Conservation (phyloP, 35 echinoderm and acorn worm genomes). For the Strongylocentrotus purpuratus region DNA sequence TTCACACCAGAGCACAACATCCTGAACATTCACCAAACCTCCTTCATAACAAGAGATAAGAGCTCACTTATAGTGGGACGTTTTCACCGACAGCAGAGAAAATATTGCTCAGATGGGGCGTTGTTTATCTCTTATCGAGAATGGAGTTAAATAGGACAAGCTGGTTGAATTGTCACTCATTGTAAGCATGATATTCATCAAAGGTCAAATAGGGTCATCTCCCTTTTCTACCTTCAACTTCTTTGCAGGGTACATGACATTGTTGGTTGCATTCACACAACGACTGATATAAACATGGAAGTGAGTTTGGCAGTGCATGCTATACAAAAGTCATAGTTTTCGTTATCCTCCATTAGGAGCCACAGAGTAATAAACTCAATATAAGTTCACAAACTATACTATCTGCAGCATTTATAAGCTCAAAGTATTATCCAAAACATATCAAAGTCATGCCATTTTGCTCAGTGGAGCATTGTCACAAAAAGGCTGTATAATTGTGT, state of each 20-base stretch:
- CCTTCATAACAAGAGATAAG: neutral
- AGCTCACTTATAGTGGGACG: neutral
- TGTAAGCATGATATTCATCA: neutral
- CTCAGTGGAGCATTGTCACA: too few relatives aligned
- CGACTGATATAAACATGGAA: neutral
- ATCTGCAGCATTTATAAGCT: too few relatives aligned
- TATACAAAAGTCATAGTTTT: neutral
- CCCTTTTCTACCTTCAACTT: neutral
- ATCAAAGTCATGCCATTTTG: too few relatives aligned
- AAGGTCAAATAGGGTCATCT: neutral
- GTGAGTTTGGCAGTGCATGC: neutral
- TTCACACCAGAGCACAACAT: neutral
- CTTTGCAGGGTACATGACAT: neutral
- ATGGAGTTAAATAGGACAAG: neutral
- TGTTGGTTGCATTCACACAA: neutral
- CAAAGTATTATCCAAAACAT: too few relatives aligned
- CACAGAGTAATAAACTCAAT: too few relatives aligned
- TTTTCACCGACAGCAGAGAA: neutral
- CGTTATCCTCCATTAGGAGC: neutral
- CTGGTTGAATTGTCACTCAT: neutral
- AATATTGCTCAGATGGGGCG: neutral
- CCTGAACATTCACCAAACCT: neutral
- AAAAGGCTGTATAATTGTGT: too few relatives aligned
- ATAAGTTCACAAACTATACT: too few relatives aligned
- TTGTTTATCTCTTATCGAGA: neutral